Percentiles rank a stretch among this genome's conserved stretches.
These are phyloP conservation scores for Asarcornis scutulata DNA, from an alignment of 2,113 vertebrate species.

Conservation along the genomic window DNA sequence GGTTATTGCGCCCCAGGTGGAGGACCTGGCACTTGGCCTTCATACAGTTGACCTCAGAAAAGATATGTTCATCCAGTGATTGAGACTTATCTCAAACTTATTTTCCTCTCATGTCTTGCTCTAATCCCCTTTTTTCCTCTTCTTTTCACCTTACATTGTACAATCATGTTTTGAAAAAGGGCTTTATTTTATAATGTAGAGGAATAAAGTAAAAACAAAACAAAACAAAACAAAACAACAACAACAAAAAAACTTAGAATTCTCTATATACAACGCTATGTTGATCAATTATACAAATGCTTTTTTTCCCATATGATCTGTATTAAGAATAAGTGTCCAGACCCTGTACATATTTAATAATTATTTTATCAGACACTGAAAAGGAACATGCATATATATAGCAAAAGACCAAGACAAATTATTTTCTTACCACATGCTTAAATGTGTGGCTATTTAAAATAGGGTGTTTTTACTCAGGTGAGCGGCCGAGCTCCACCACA, in stretches of 20 bases:
- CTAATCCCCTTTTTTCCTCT: not conserved
- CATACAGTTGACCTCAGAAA: no score
- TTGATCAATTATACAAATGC: not conserved
- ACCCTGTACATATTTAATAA: not conserved
- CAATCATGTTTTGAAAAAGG: not conserved
- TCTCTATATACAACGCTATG: rapidly evolving
- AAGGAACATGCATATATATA: not conserved
- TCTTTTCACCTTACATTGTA: not conserved
- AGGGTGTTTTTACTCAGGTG: not conserved
- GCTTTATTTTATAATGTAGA: not conserved
- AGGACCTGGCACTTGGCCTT: no score
- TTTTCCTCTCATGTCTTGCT: not conserved
- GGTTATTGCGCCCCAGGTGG: no score
- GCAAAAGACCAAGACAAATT: rapidly evolving
- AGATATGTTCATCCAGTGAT: not conserved
- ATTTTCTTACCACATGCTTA: not conserved
- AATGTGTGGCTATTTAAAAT: not conserved
- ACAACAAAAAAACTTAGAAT: not conserved
- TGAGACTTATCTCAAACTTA: not conserved
- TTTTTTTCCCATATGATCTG: not conserved
- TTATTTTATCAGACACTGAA: not conserved
- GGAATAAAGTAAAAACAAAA: not conserved
- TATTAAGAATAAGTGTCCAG: not conserved
- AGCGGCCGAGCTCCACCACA: no score
- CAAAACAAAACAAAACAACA: not conserved